Evolutionary conservation across 2,113 vertebrate genomes (phyloP), one percentile per base, ranked within the genome.

Genomic region (Tetrao urogallus): DNA sequence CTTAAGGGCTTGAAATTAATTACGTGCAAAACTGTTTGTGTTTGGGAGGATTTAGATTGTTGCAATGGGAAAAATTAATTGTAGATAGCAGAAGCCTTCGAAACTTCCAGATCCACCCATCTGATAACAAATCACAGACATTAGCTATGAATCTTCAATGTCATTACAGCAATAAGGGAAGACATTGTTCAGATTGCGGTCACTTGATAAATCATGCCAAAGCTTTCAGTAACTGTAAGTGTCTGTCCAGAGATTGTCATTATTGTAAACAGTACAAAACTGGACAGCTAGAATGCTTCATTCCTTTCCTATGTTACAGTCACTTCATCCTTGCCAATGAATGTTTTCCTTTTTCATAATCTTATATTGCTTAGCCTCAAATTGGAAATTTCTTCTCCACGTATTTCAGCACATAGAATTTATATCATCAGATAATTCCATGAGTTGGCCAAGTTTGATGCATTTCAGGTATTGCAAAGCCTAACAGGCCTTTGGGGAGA

Each of bases 211-310:
- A 89, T 61, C 21, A 13, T 71, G 67, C 88, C 90, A 96, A 76
- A 92, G 38, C 13, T 91, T 90, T 95, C 92, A 95, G 48, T 92
- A 89, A 75, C 45, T 74, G 36, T 85, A 78, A 96, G 74, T 63
- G 60, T 86, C 88, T 87, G 82, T 91, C 74, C 92, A 86, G 93
- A 96, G 89, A 92, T 80, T 60, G 70, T 91, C 77, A 83, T 90
- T 92, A 92, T 70, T 79, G 80, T 89, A 96, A 96, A 95, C 63
- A 96, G 67, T 30, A 54, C 67, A 92, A 93, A 95, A 92, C 80
- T 84, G 66, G 88, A 92, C 83, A 91, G 70, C 42, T 70, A 77
- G 64, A 58, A 21, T 1, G 16, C 64, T 87, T 95, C 86, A 86
- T 91, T 96, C 93, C 91, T 93, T 97, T 95, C 89, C 70, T 86